Evolutionary conservation across 2,888 invertebrate genomes (phyloP).

Genomic region (Perithous albicinctus): DNA sequence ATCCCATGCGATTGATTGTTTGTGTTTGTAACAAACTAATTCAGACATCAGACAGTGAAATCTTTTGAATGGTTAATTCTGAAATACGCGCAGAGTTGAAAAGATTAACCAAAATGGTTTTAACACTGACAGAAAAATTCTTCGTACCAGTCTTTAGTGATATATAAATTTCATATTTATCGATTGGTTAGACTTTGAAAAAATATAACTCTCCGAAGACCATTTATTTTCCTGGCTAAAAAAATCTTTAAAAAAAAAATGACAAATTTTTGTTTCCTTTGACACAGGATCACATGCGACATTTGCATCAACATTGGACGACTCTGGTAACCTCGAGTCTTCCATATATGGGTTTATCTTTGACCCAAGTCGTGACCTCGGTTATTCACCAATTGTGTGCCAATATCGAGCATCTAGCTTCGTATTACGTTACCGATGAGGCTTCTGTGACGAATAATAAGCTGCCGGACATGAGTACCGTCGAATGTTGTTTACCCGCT

Average conservation of each 20-base stretch:
- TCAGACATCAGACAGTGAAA: no score
- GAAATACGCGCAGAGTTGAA: no score
- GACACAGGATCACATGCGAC: constrained; percentile 88
- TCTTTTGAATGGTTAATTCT: no score
- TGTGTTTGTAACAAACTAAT: no score
- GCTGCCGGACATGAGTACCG: constrained; percentile 78
- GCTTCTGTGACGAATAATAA: constrained; percentile 70
- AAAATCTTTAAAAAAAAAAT: neutral
- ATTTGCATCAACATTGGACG: constrained; percentile 93
- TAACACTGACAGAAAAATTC: no score
- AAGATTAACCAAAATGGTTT: no score
- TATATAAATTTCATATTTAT: neutral
- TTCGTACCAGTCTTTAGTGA: no score
- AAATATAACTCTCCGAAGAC: no score
- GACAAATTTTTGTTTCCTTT: neutral
- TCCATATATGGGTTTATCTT: constrained; percentile 91
- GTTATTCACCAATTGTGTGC: constrained; percentile 92
- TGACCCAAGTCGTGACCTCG: constrained; percentile 91
- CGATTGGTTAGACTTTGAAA: neutral
- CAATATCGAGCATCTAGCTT: constrained; percentile 89
- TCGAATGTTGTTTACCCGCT: constrained; percentile 87
- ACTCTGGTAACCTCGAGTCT: constrained; percentile 92
- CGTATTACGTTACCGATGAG: constrained; percentile 81
- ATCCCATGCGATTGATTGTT: no score
- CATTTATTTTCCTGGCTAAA: no score